Evolutionary conservation across 2,797 vertebrate species (phyloP).

Genomic region (Adrianichthys oophorus): DNA sequence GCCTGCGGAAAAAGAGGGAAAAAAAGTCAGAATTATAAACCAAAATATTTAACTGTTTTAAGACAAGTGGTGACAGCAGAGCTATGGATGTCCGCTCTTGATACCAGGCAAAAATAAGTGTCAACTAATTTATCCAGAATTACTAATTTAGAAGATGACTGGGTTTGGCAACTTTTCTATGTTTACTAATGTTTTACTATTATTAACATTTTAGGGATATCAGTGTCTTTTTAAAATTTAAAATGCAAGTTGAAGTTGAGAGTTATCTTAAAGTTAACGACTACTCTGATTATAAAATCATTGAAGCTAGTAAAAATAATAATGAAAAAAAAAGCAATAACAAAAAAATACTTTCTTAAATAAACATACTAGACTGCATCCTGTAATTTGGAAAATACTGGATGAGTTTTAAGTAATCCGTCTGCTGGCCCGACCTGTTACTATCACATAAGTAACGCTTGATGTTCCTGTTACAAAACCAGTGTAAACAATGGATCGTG

Average conservation of each 20-base stretch:
- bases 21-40: neutral
- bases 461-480: constrained; percentile 10
- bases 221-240: no score
- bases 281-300: neutral
- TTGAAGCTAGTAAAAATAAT: no score
- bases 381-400: neutral
- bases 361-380: neutral
- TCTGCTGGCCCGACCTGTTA: constrained; percentile 41
- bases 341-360: neutral
- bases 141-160: neutral
- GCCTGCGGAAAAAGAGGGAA: constrained; percentile 76
- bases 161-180: no score
- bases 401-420: constrained; percentile 13
- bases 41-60: neutral
- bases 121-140: no score
- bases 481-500: constrained; percentile 19
- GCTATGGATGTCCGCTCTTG: neutral
- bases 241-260: neutral
- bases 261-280: constrained; percentile 22
- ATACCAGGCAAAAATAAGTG: constrained; percentile 4
- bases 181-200: no score
- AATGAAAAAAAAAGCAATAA: neutral
- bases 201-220: no score
- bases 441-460: constrained; percentile 22
- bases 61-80: constrained; percentile 18